Conservation (phyloP, 1,140 invertebrate genomes). For the Bombyx mandarina region DNA sequence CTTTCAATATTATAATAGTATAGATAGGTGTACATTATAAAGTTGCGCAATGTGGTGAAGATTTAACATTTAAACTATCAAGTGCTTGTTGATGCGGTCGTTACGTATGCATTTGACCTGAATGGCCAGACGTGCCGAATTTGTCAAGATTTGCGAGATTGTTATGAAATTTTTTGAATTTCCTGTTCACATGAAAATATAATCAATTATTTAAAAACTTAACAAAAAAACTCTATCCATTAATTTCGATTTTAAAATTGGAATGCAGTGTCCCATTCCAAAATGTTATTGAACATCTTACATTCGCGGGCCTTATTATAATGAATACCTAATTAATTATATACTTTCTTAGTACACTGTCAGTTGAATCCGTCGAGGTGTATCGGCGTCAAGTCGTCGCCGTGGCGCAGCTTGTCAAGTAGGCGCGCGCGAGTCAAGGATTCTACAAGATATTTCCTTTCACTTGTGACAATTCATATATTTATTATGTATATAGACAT, state of each 20-base stretch:
- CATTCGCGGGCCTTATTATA: not conserved
- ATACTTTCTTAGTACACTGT: no score
- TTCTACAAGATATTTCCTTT: conserved; percentile 68
- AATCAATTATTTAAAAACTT: no score
- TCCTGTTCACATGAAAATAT: no score
- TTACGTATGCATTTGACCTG: conserved; percentile 26
- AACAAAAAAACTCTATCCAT: no score
- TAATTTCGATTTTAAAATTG: no score
- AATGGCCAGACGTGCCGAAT: conserved; percentile 6
- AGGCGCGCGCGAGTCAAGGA: conserved; percentile 64
- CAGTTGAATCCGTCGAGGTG: conserved; percentile 13
- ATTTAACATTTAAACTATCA: conserved; percentile 32
- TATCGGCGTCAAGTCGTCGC: conserved; percentile 7
- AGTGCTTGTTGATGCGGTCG: conserved; percentile 19
- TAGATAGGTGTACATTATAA: conserved; percentile 16
- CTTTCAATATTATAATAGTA: not conserved
- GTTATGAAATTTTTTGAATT: no score
- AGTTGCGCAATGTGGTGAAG: conserved; percentile 21
- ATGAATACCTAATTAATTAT: conserved; percentile 5
- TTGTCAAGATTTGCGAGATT: no score
- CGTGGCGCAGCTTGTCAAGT: conserved; percentile 23
- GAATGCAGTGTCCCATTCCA: no score
- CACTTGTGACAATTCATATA: conserved; percentile 63
- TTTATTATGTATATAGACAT: conserved; percentile 21
- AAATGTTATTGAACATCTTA: no score